Percentiles rank a stretch among this genome's conserved stretches.
Conservation (phyloP, 2,888 invertebrate species). For the Blomia tropicalis region DNA sequence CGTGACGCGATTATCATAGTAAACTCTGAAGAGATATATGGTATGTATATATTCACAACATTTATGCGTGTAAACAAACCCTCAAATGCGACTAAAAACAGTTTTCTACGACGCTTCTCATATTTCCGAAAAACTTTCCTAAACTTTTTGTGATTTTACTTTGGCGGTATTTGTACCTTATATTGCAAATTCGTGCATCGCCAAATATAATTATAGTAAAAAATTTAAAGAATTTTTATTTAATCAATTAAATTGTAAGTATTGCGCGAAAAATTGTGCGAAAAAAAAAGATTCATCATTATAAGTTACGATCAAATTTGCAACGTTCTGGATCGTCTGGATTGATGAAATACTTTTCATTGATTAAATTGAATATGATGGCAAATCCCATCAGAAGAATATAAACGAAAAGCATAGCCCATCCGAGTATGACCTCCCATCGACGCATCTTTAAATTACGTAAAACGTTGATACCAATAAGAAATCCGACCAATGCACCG, state of each 20-base stretch:
- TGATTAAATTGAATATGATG: conserved; percentile 52
- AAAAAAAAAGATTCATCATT: too few species aligned
- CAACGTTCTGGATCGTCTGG: background rate
- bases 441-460: conserved; percentile 59
- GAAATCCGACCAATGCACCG: conserved; percentile 68
- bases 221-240: too few species aligned
- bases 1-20: background rate
- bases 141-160: too few species aligned
- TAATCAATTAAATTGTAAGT: too few species aligned
- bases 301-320: background rate
- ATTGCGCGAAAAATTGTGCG: too few species aligned
- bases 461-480: conserved; percentile 67
- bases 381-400: conserved; percentile 53
- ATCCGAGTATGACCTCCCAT: conserved; percentile 67
- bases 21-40: background rate
- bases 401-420: conserved; percentile 42
- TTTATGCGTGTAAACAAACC: background rate
- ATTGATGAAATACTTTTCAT: conserved; percentile 31
- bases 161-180: too few species aligned
- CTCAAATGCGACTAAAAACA: too few species aligned
- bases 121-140: too few species aligned
- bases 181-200: too few species aligned
- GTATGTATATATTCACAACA: background rate
- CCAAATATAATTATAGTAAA: too few species aligned
- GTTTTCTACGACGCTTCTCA: too few species aligned